Evolutionary conservation across 2,797 vertebrate species (phyloP).

Genomic region (Ammospiza maritima): DNA sequence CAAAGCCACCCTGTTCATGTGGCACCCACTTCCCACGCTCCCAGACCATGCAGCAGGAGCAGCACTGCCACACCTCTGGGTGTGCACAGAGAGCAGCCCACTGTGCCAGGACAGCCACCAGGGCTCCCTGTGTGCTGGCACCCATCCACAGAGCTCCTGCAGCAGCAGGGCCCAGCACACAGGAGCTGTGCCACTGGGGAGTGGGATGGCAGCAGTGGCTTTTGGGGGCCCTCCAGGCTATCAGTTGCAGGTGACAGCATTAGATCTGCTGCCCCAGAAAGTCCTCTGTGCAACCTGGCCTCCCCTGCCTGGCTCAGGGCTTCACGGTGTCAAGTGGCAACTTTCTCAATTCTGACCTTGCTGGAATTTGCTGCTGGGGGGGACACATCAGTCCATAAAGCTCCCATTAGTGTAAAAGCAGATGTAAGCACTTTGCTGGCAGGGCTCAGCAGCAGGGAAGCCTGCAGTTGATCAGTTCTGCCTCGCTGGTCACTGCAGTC

Average conservation of each 20-base stretch:
- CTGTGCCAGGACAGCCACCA: not conserved
- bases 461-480: slow-evolving; percentile 70
- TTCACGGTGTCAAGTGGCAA: slow-evolving; percentile 57
- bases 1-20: rapidly evolving
- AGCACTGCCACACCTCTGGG: not conserved
- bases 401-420: slow-evolving; percentile 62
- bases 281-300: slow-evolving; percentile 11
- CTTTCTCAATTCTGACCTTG: slow-evolving; percentile 56
- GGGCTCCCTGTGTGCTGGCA: rapidly evolving
- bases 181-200: not conserved
- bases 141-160: not conserved
- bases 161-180: rapidly evolving
- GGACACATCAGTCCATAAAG: slow-evolving; percentile 46
- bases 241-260: not conserved
- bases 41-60: not conserved
- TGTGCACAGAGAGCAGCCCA: not conserved
- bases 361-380: slow-evolving; percentile 44
- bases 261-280: slow-evolving; percentile 38
- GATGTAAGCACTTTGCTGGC: slow-evolving; percentile 63
- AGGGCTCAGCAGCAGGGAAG: slow-evolving; percentile 60
- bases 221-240: not conserved
- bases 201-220: not conserved
- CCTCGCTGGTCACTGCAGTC: slow-evolving; percentile 59
- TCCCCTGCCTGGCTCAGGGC: not conserved
- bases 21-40: not conserved